Base-by-base conservation (phyloP, 2,888 invertebrate species). In the Hymenopus coronatus region DNA sequence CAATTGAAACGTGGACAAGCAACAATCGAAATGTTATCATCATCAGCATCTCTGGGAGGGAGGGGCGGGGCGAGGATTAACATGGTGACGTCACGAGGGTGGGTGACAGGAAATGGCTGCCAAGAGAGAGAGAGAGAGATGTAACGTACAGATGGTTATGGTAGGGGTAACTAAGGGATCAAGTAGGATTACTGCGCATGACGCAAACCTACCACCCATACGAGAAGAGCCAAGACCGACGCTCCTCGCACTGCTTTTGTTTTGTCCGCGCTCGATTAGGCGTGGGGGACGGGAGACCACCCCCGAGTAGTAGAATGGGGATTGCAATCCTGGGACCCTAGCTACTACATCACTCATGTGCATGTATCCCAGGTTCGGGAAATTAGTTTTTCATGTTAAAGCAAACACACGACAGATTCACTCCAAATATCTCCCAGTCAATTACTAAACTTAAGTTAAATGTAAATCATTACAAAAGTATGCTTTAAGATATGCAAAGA, bases 121-220 rank as follows among this genome's bases (percentile, higher is more conserved):
- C 88, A 30, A 88, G 84, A 84, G 84, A 84, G 84, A 82, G 83
- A 82, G 46, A 82, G 88, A 82, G 84, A 85, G 85, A 88, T 28
- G 82, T 40, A 70, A 54, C 33, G 82, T 83, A 83, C 30, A 46
- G 86, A 54, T 85, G 88, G 83, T 82, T 27, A 54, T 83, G 86
- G 86, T 86, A 83, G 86, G 81, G 83, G 84, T 88, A 88, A 88
- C 83, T 84, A 88, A 84, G 88, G 83, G 88, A 88, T 88, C 83
- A 88, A 88, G 88, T 70, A 84, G 88, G 88, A 88, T 88, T 88
- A 88, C 40, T 84, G 88, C 88, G 88, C 88, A 83, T 88, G 84
- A 84, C 88, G 88, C 81, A 86, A 70, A 70, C 54, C 54, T 70
- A 70, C 54, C 54, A 70, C 54, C 54, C 54, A 70, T 70, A 70